Evolutionary conservation across 2,113 vertebrate genomes (phyloP).

Genomic region (Campylomormyrus tamandua): DNA sequence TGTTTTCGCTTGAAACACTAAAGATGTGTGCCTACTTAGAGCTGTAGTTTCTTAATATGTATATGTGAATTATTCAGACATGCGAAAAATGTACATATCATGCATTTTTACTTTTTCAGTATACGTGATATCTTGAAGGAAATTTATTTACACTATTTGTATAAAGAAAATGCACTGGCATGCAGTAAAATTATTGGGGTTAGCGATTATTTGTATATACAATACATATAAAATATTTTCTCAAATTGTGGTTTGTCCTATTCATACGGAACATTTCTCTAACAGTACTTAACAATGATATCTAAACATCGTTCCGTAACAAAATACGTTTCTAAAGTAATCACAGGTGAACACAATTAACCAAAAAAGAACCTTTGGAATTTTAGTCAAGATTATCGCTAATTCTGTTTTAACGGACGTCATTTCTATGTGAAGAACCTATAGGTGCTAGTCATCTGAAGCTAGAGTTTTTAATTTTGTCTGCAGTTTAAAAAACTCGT

Average conservation of each 20-base stretch:
- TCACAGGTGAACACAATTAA: not conserved
- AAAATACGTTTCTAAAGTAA: not conserved
- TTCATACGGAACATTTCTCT: not conserved
- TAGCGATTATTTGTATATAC: conserved; percentile 31
- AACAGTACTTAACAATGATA: not conserved
- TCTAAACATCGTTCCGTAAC: not conserved
- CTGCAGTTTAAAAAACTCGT: not conserved
- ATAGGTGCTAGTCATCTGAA: not conserved
- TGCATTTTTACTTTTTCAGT: conserved; percentile 18
- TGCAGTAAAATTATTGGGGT: conserved; percentile 44
- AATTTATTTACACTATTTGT: conserved; percentile 60
- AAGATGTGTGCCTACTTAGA: conserved; percentile 64
- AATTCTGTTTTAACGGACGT: not conserved
- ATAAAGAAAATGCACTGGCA: conserved; percentile 60
- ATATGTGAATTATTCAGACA: conserved; percentile 56
- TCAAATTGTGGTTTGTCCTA: not conserved
- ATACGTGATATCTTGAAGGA: conserved; percentile 54
- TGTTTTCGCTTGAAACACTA: conserved; percentile 52
- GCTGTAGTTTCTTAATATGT: conserved; percentile 49
- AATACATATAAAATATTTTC: conserved; percentile 5
- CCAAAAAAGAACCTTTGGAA: not conserved
- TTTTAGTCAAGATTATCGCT: not conserved
- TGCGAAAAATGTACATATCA: conserved; percentile 73
- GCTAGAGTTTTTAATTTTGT: not conserved
- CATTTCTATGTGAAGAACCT: too few relatives aligned